Percentiles rank a stretch among this genome's conserved stretches.
Conservation (phyloP, 2,113 vertebrate species). For the Rousettus leschenaultii region DNA sequence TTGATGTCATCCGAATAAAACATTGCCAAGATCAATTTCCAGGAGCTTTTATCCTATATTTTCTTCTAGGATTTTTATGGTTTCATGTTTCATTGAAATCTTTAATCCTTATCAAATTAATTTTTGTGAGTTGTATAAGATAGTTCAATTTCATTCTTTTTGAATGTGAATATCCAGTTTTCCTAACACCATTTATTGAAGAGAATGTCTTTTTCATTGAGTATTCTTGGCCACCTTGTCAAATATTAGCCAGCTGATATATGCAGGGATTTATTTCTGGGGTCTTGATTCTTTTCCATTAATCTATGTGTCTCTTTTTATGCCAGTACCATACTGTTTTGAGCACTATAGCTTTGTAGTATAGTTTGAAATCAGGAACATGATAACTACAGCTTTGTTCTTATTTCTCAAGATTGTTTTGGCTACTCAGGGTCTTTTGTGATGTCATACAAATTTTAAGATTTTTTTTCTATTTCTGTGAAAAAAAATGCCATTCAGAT, state of each 20-base stretch:
- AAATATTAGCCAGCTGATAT: neutral
- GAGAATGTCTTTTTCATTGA: neutral
- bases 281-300: neutral
- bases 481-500: neutral
- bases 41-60: neutral
- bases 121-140: neutral
- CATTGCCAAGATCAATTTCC: neutral
- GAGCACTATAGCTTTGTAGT: neutral
- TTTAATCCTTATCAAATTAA: neutral
- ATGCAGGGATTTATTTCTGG: neutral
- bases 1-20: neutral
- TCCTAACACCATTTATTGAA: neutral
- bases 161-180: neutral
- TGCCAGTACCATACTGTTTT: neutral
- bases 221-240: neutral
- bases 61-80: neutral
- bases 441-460: neutral
- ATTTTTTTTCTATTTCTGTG: neutral
- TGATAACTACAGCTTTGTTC: neutral
- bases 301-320: neutral
- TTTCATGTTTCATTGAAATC: neutral
- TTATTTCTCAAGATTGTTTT: neutral
- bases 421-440: neutral
- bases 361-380: neutral
- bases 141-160: neutral